These are phyloP conservation scores for Leptodactylus fuscus DNA, from an alignment of 2,113 vertebrate genomes.

Conservation along the genomic window DNA sequence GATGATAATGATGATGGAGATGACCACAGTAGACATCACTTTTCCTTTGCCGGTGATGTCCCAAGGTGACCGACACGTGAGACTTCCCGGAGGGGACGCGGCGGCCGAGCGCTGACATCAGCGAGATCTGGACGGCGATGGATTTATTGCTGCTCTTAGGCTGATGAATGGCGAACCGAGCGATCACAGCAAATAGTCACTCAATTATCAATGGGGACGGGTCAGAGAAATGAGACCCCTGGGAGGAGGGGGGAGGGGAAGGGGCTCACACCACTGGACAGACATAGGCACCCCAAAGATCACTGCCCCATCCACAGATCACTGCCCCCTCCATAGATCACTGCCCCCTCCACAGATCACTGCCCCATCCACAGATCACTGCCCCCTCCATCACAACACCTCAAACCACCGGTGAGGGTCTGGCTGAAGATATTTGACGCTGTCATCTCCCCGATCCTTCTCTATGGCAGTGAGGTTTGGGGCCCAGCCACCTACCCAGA, in stretches of 20 bases:
- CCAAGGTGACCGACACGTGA: neutral
- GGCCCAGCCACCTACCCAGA: too few species aligned
- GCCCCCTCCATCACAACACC: too few species aligned
- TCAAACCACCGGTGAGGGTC: too few species aligned
- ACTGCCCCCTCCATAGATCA: neutral
- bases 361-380: neutral
- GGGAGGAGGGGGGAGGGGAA: neutral
- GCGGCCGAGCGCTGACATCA: neutral
- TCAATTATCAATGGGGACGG: neutral
- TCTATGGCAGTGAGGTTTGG: too few species aligned
- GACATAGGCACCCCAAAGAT: neutral
- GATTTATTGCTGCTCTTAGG: slow-evolving; percentile 6
- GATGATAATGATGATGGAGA: neutral
- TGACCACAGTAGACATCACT: too few species aligned
- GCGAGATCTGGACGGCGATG: neutral
- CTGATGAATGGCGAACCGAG: neutral
- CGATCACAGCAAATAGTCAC: neutral
- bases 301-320: neutral
- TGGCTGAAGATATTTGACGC: too few species aligned
- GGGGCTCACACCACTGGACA: neutral
- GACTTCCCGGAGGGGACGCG: neutral
- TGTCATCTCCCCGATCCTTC: too few species aligned
- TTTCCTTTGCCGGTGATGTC: too few species aligned
- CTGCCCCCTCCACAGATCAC: neutral
- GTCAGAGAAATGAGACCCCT: neutral